Conservation (phyloP, 2,113 vertebrate species). For the Poeciliopsis retropinna region DNA sequence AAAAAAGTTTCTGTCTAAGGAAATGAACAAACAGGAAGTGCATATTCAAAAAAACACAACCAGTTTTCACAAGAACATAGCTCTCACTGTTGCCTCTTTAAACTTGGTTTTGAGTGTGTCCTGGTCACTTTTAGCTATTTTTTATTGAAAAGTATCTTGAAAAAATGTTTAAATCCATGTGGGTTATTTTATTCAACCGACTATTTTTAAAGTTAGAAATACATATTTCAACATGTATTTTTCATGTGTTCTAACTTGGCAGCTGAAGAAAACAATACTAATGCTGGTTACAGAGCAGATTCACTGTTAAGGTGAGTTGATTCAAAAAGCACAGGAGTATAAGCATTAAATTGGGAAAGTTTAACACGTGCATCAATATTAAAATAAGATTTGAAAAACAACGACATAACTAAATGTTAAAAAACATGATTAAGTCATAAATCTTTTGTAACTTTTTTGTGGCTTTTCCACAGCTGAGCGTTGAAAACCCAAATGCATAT, state of each 20-base stretch:
- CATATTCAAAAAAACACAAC: neutral
- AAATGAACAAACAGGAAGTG: neutral
- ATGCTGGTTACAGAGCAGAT: neutral
- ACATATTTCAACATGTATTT: neutral
- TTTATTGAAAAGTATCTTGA: no score
- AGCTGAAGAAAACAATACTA: neutral
- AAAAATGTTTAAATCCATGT: no score
- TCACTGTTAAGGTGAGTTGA: no score
- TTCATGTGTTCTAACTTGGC: neutral
- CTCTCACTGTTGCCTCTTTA: no score
- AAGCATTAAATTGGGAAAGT: neutral
- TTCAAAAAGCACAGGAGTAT: no score
- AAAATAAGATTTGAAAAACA: neutral
- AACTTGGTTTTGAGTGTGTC: neutral
- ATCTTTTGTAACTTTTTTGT: no score
- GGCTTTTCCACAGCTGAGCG: neutral
- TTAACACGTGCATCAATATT: neutral
- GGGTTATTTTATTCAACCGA: no score
- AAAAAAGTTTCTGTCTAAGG: no score
- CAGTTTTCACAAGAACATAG: no score
- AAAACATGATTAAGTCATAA: neutral
- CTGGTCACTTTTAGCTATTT: no score
- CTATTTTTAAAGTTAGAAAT: neutral
- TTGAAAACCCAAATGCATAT: neutral
- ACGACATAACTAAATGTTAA: neutral